These are phyloP conservation scores for Hemithea aestivaria DNA, from an alignment of 2,888 invertebrate genomes.

Conservation along the genomic window DNA sequence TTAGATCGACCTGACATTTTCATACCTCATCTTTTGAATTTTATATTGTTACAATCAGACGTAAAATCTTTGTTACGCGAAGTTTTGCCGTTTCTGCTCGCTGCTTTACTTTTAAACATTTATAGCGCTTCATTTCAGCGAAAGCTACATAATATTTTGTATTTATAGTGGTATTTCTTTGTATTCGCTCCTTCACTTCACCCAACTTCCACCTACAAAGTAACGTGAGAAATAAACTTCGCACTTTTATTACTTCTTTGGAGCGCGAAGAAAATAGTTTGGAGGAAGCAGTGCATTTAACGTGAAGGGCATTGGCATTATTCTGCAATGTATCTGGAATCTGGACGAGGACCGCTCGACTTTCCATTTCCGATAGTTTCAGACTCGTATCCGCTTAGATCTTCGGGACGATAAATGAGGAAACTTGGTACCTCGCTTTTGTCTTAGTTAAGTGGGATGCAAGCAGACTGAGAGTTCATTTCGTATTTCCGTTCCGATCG, in stretches of 20 bases:
- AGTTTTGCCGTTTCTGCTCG: background rate
- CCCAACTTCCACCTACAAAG: constrained; percentile 10
- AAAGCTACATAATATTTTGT: constrained; percentile 10
- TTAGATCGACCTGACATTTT: too few relatives aligned
- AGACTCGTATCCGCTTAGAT: constrained; percentile 53
- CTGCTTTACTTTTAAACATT: constrained; percentile 7
- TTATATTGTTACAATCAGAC: too few relatives aligned
- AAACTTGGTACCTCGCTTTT: constrained; percentile 56
- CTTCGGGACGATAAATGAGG: constrained; percentile 57
- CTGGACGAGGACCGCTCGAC: constrained; percentile 56
- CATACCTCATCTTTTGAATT: too few relatives aligned
- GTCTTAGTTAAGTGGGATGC: constrained; percentile 48
- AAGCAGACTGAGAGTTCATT: constrained; percentile 40
- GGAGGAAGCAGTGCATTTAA: constrained; percentile 2
- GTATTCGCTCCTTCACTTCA: constrained; percentile 2
- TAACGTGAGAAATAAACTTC: constrained; percentile 20
- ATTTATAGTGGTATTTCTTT: constrained; percentile 9
- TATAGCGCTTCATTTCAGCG: constrained; percentile 5
- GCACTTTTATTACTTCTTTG: constrained; percentile 20
- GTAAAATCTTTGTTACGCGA: background rate
- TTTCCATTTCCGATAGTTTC: constrained; percentile 63
- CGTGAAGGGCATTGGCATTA: constrained; percentile 30
- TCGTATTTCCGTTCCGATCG: constrained; percentile 24
- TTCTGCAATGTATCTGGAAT: constrained; percentile 51
- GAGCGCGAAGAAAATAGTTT: constrained; percentile 12